phyloP scores from a whole-genome alignment of 2,113 vertebrate genomes.

The Dolichotis patagonum region DNA sequence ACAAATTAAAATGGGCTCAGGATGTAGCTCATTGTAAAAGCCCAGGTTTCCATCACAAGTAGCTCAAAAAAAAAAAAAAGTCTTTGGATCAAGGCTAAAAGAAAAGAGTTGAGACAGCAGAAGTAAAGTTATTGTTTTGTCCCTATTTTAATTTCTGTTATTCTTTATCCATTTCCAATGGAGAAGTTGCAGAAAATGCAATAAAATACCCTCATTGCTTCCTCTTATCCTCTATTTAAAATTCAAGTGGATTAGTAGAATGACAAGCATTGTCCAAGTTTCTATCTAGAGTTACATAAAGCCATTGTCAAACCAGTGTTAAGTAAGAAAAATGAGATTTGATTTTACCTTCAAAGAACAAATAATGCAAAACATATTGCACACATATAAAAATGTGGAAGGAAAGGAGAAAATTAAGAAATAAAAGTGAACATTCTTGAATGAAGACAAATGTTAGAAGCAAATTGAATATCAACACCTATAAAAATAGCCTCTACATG shows the following conservation, averaged over 20 bases:
- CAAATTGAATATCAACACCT: neutral
- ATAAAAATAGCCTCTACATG: neutral
- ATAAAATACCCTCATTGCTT: neutral
- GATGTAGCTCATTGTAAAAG: neutral
- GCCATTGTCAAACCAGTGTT: neutral
- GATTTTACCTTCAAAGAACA: neutral
- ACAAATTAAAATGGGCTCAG: neutral
- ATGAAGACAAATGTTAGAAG: slow-evolving; percentile 22
- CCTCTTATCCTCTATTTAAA: neutral
- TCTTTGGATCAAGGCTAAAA: neutral
- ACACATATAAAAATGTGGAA: neutral
- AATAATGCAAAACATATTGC: neutral
- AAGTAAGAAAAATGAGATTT: neutral
- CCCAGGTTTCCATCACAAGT: neutral
- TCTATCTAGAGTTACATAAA: neutral
- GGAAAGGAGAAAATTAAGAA: neutral
- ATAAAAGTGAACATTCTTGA: neutral
- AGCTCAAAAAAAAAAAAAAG: neutral
- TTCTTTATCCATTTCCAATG: neutral
- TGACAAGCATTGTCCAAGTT: neutral
- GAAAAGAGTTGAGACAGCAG: neutral
- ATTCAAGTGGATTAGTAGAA: neutral
- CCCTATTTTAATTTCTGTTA: neutral
- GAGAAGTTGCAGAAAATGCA: neutral
- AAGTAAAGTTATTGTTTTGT: neutral